Evolutionary conservation across 2,113 vertebrate species (phyloP).

Genomic region (Ictalurus punctatus): DNA sequence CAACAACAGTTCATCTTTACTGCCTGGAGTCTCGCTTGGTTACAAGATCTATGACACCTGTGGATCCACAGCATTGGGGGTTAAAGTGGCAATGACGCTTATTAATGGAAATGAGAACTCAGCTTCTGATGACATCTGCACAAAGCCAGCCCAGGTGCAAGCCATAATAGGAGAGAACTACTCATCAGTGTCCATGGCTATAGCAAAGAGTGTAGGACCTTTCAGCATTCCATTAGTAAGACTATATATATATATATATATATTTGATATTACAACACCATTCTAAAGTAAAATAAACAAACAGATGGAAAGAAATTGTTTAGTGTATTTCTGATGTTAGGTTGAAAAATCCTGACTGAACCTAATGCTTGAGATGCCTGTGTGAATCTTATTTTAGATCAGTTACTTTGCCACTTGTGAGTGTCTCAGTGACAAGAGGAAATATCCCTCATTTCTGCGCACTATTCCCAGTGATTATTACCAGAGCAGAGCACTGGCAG

Average conservation of each 20-base stretch:
- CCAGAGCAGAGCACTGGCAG: too few species aligned
- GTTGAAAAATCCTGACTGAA: background rate
- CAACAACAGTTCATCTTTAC: constrained; percentile 69
- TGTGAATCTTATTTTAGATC: constrained; percentile 22
- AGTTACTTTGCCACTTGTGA: too few species aligned
- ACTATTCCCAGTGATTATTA: too few species aligned
- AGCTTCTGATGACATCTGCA: constrained; percentile 53
- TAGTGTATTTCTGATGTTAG: background rate
- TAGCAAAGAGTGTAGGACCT: constrained; percentile 66
- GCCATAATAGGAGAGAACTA: constrained; percentile 71
- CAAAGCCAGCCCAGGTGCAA: constrained; percentile 63
- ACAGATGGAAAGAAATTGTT: background rate
- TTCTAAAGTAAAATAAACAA: background rate
- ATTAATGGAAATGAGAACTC: constrained; percentile 59
- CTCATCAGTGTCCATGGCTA: constrained; percentile 67
- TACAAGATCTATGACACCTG: constrained; percentile 74
- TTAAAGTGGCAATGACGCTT: constrained; percentile 64
- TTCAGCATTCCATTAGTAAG: constrained; percentile 69
- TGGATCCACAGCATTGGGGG: constrained; percentile 61
- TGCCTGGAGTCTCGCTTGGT: constrained; percentile 70
- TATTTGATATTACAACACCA: background rate
- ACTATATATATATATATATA: background rate
- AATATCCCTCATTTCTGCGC: too few species aligned
- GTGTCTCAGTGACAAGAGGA: too few species aligned
- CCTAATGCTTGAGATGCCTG: constrained; percentile 58